Conservation (phyloP, 2,113 vertebrate species). For the Anguilla rostrata region DNA sequence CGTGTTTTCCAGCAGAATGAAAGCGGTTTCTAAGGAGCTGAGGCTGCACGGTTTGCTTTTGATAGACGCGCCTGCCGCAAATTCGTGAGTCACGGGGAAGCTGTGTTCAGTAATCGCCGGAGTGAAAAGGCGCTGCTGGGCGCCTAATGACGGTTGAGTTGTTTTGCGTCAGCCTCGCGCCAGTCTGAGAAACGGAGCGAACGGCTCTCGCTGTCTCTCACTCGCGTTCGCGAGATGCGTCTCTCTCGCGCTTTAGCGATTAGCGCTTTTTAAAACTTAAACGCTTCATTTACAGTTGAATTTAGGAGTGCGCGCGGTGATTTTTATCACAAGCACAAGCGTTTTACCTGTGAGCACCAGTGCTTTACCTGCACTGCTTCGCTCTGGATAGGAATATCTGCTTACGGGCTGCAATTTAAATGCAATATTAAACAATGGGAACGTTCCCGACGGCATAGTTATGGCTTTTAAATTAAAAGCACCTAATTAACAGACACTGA, state of each 20-base stretch:
- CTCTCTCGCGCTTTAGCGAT: neutral
- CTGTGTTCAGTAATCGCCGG: neutral
- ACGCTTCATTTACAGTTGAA: neutral
- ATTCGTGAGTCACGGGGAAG: neutral
- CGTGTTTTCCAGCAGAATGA: neutral
- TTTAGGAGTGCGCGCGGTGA: neutral
- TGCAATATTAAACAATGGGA: neutral
- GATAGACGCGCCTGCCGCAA: neutral
- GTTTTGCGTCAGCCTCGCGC: neutral
- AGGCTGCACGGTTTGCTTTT: too few relatives aligned
- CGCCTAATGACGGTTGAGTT: neutral
- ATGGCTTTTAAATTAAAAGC: neutral
- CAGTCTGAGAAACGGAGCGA: neutral
- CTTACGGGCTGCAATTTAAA: neutral
- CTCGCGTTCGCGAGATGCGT: neutral
- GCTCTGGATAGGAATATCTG: neutral
- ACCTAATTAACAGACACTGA: neutral
- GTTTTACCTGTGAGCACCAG: too few relatives aligned
- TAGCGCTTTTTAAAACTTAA: neutral
- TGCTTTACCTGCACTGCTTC: too few relatives aligned
- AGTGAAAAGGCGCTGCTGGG: neutral
- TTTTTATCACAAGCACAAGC: neutral
- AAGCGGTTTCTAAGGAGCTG: neutral
- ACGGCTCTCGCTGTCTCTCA: neutral
- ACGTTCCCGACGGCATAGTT: neutral